Evolutionary conservation across 2,797 vertebrate species (phyloP), one percentile per base, ranked within the genome.

Genomic region (Sebastolobus altivelis): DNA sequence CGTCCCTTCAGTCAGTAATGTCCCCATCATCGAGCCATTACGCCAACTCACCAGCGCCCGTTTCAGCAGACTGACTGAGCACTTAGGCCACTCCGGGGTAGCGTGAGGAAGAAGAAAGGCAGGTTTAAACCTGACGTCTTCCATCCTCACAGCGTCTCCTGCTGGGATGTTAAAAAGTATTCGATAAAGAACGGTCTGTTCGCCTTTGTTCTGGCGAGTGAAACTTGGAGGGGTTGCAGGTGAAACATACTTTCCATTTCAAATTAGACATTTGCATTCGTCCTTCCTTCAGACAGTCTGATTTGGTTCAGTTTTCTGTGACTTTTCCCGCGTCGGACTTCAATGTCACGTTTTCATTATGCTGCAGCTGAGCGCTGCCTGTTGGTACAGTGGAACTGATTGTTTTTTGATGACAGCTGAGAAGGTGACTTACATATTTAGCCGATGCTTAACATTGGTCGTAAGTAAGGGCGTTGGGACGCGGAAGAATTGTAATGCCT

Each of bases 341-440:
- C 89, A 92, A 89, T 82, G 93, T 93, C 88, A 87, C 79, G 7
- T 89, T 90, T 89, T 81, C 90, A 90, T 91, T 89, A 86, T 81
- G 84, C 84, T 4, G 78, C 76, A 58, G 75, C 67, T 59, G 77
- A 88, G 76, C 84, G 12, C 63, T 77, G 80, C 69, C 84, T 85
- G 77, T 81, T 89, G 81, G 76, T 86, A 85, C 69, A 55, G 89
- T 89, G 89, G 87, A 89, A 88, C 86, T 88, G 91, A 92, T 92
- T 92, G 90, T 93, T 93, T 93, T 89, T 83, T 90, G 87, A 88
- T 88, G 89, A 86, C 79, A 80, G 87, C 75, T 82, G 80, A 88
- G 88, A 93, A 93, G 91, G 89, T 92, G 90, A 93, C 93, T 89
- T 71, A 65, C 76, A 79, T 80, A 87, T 89, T 92, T 78, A 82